Conservation (phyloP, 1,140 invertebrate species). For the Rhyzopertha dominica region DNA sequence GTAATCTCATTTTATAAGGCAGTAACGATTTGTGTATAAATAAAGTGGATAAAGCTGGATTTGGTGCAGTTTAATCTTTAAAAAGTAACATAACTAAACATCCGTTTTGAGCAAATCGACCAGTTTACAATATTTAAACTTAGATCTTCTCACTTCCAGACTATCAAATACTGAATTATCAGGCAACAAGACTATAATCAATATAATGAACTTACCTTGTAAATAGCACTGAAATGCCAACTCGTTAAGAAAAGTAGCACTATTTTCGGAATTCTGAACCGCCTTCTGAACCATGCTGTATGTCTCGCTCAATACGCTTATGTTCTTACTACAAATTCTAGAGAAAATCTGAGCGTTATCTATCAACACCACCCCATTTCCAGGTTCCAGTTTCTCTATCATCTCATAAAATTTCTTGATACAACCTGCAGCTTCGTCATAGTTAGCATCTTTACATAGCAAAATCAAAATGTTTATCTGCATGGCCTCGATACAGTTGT, state of each 20-base stretch:
- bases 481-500: slow-evolving; percentile 70
- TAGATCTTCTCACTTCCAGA: too few relatives aligned
- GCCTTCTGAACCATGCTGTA: slow-evolving; percentile 70
- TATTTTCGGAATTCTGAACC: slow-evolving; percentile 62
- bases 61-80: too few relatives aligned
- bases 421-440: slow-evolving; percentile 60
- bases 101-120: too few relatives aligned
- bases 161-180: too few relatives aligned
- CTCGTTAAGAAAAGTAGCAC: slow-evolving; percentile 67
- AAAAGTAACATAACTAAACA: too few relatives aligned
- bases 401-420: slow-evolving; percentile 63
- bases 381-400: slow-evolving; percentile 68
- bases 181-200: too few relatives aligned
- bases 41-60: too few relatives aligned
- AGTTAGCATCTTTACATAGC: slow-evolving; percentile 74
- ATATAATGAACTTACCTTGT: slow-evolving; percentile 62
- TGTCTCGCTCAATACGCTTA: slow-evolving; percentile 64
- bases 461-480: slow-evolving; percentile 66
- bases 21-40: too few relatives aligned
- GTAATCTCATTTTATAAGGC: too few relatives aligned
- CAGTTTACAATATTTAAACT: too few relatives aligned
- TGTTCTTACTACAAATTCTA: slow-evolving; percentile 67
- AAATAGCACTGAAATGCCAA: slow-evolving; percentile 74
- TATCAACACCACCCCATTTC: slow-evolving; percentile 66
- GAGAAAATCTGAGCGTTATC: slow-evolving; percentile 73